Evolutionary conservation across 1,140 invertebrate species (phyloP), one percentile per base, ranked within the genome.

Genomic region (Kradibia gibbosae): DNA sequence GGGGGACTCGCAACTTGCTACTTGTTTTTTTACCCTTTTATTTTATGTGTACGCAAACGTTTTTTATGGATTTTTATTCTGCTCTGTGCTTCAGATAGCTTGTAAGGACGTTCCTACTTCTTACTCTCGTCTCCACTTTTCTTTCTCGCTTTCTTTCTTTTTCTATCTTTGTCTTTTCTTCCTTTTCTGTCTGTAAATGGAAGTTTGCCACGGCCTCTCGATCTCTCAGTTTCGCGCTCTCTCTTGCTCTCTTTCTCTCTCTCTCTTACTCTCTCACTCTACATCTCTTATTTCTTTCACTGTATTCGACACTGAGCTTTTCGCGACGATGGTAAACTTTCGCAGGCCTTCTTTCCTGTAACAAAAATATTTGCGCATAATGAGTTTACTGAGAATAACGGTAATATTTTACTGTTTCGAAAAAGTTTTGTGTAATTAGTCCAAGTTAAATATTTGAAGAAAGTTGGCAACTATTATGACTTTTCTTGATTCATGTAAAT

Each of bases 341-440:
- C 50, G 65, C 39, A 72, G 42, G 25, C 42, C 70, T 50, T 45
- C 36, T 72, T 50, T 70, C 34, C 77, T 78, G 77, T 45, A 78
- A 78, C 50, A 53, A 42, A 71, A 78, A 78, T 28, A 55, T 57
- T 60, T 42, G 42, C 45, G 28, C 45, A 50, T 78, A 57, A 71
- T 78, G 50, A 45, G 65, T 78, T 71, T 71, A 71, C 77, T 55
- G 39, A 45, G 60, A 78, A 78, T 78, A 78, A 48, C 39, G 60
- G 42, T 2, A 53, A 22, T 48, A 36, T 73, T 77, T 77, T 77
- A 65, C 42, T 48, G 57, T 48, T 65, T 34, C 17, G 50, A 36
- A 50, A 53, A 2, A 53, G 0, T 13, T n/a, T 10, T 57, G 39
- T 55, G 22, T n/a, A 57, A 75, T 55, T 20, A n/a, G 31, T 75